Base-by-base conservation (phyloP, 2,113 vertebrate species). In the Emydura subglobosa region DNA sequence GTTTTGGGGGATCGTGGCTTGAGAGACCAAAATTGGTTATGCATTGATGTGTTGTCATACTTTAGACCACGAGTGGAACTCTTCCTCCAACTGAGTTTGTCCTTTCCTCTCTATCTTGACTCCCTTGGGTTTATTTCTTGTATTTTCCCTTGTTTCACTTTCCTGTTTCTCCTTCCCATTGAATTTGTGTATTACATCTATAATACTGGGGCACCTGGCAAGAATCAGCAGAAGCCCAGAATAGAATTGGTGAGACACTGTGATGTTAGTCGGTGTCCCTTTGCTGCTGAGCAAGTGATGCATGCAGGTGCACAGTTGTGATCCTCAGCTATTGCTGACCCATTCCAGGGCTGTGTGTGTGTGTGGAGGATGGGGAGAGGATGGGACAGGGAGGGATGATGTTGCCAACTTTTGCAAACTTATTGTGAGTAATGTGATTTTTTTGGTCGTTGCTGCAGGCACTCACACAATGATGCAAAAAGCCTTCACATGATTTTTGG, bases 31-130 rank as follows among this genome's bases (percentile, higher is more conserved):
- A 65, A 50, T 81, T 53, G 31, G 12, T 81, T 50, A 9, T 31
- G 13, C 8, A n/a, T 29, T 0, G 50, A 7, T 79, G 25, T 5
- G 10, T 55, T 76, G 11, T 7, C 57, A 42, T 31, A 14, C 29
- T 27, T 61, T 6, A 65, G 61, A 34, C 13, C 31, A 17, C 31
- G 14, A 65, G 49, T 61, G 54, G 44, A 88, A 57, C 14, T 51
- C 57, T 17, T 82, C 12, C 90, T 22, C 79, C 4, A 0, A 5
- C 82, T 78, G 13, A 6, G 50, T 91, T 88, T 49, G 8, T 8
- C 16, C 4, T 92, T 87, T 80, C 39, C 42, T 6, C 76, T 87
- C 22, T 9, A 1, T 29, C 34, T 61, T 84, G 61, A 59, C 47
- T 83, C 42, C 4, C 0, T 25, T 91, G 34, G 25, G 34, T 85